Base-by-base conservation (phyloP, 2,888 invertebrate species). In the Lasioglossum malachurum region DNA sequence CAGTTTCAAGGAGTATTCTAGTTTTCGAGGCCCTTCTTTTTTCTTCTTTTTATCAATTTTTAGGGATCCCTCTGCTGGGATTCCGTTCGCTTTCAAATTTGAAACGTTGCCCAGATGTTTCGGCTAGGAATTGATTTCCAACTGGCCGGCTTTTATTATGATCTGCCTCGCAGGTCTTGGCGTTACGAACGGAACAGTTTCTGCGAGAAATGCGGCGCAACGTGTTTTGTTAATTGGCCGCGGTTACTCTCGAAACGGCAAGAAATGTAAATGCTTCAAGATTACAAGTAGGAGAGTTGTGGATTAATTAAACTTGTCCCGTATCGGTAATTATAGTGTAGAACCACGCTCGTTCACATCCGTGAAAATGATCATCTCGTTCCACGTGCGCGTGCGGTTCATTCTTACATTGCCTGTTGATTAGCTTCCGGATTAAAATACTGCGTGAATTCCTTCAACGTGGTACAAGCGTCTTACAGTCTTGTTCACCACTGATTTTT, bases 401-500 rank as follows among this genome's bases (percentile, higher is more conserved):
- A 27, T 46, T n/a, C 71, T 31, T 41, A 69, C 60, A 53, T 77
- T 31, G 75, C 19, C 35, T 46, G 31, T 60, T 44, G 57, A 60
- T 72, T 44, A 53, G 53, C 75, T 87, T 87, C 84, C 84, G 87
- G 80, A 75, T 87, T 80, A 38, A 80, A 80, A 78, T 78, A 81
- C 74, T 67, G 80, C 82, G 77, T 73, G 87, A 81, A 74, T 79
- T 71, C 57, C 78, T 75, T 46, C 67, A 38, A 69, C 35, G 38
- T 44, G 75, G 64, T 73, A 53, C 41, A 16, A 53, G 67, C 77
- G 82, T 69, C 77, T 78, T 82, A 80, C 80, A 4, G 38, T 38
- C 23, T 35, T 23, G 88, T 2, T 87, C 87, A 88, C n/a, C n/a
- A 19, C 44, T 16, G 44, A 46, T 74, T 46, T 46, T 64, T 76